Evolutionary conservation across 2,113 vertebrate species (phyloP).

Genomic region (Heliornis fulica): DNA sequence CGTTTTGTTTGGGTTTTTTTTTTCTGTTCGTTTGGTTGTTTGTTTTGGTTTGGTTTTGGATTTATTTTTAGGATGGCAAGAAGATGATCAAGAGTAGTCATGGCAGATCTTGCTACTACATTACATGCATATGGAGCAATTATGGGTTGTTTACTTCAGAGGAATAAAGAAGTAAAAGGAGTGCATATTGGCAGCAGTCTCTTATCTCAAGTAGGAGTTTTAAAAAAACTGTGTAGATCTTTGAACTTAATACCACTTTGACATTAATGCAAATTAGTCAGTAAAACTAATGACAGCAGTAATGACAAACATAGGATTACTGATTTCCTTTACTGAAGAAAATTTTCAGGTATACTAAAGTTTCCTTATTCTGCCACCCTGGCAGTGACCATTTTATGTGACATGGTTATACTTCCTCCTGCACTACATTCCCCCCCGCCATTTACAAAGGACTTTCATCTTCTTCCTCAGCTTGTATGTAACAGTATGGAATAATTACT

Average conservation of each 20-base stretch:
- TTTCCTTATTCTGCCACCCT: background rate
- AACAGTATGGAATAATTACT: too few relatives aligned
- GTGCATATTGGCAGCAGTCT: constrained; percentile 92
- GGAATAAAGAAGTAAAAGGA: constrained; percentile 81
- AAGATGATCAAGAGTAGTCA: constrained; percentile 92
- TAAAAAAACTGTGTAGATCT: background rate
- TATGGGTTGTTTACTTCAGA: constrained; percentile 90
- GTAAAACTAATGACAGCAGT: background rate
- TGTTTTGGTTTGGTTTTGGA: background rate
- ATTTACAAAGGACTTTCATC: background rate
- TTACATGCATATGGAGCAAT: constrained; percentile 86
- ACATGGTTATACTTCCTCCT: background rate
- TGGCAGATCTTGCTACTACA: constrained; percentile 94
- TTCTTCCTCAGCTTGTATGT: background rate
- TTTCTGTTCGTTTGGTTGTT: background rate
- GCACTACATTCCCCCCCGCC: background rate
- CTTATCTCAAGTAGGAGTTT: constrained; percentile 85
- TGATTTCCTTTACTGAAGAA: too few relatives aligned
- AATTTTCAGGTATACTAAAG: too few relatives aligned
- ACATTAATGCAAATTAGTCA: background rate
- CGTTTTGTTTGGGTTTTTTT: background rate
- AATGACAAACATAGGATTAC: background rate
- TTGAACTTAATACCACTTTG: background rate
- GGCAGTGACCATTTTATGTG: background rate
- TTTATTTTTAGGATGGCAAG: constrained; percentile 79